phyloP scores from a whole-genome alignment of 1,140 invertebrate species.

The Cydia splendana region DNA sequence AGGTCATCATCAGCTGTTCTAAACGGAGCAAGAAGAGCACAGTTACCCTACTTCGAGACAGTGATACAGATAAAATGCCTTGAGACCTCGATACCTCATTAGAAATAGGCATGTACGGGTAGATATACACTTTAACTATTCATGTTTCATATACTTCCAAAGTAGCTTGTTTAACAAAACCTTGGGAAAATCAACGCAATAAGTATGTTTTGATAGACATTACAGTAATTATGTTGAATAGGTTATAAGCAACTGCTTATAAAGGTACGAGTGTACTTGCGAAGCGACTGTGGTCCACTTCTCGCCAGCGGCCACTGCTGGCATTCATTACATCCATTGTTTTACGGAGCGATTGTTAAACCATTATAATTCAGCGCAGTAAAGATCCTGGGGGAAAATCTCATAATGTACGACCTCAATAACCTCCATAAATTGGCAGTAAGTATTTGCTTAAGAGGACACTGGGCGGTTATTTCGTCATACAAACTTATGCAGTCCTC shows the following conservation, averaged over 20 bases:
- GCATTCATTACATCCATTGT: conserved; percentile 9
- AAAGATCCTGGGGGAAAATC: conserved; percentile 5
- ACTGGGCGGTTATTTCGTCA: not conserved
- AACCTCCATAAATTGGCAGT: not conserved
- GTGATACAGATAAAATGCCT: not conserved
- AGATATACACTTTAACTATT: too few species aligned
- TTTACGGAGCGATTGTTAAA: conserved; percentile 4
- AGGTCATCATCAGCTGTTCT: not conserved
- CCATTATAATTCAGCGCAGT: not conserved
- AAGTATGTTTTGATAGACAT: not conserved
- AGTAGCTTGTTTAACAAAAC: too few species aligned
- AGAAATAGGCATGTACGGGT: too few species aligned
- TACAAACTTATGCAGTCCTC: not conserved
- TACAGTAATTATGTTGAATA: conserved; percentile 5
- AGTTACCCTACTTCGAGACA: not conserved
- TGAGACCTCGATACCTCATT: not conserved
- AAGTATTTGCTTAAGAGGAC: conserved; percentile 1
- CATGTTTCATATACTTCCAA: too few species aligned
- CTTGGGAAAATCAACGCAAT: not conserved
- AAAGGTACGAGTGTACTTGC: not conserved
- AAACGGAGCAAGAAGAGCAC: not conserved
- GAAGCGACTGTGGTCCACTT: not conserved
- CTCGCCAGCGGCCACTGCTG: conserved; percentile 2
- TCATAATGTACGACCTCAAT: conserved; percentile 2
- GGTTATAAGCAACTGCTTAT: not conserved